Conservation (phyloP, 2,113 vertebrate species). For the Corythoichthys haematopterus region DNA sequence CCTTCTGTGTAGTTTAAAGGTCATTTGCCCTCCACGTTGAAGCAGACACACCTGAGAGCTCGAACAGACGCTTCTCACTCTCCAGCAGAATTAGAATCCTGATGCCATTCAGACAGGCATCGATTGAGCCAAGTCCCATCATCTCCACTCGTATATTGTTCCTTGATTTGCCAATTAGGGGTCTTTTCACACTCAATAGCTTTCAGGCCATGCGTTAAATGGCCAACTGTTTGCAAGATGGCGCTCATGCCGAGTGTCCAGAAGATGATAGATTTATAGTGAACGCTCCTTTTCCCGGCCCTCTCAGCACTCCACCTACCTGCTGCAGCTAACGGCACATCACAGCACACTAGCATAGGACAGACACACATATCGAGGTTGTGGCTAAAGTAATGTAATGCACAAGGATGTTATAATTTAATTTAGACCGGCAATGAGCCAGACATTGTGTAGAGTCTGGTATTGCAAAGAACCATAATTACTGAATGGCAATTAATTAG, state of each 20-base stretch:
- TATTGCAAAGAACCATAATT: too few species aligned
- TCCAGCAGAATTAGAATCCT: not conserved
- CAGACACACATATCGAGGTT: too few species aligned
- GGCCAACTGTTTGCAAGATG: conserved; percentile 1
- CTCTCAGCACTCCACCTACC: not conserved
- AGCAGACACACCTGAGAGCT: conserved; percentile 10
- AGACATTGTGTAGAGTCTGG: too few species aligned
- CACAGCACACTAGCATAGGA: not conserved
- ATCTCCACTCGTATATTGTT: conserved; percentile 17
- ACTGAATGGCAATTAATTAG: too few species aligned
- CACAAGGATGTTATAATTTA: too few species aligned
- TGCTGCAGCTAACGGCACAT: not conserved
- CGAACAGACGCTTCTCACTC: not conserved
- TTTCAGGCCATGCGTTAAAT: conserved; percentile 36
- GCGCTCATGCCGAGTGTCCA: conserved; percentile 9
- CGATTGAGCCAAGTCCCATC: conserved; percentile 12
- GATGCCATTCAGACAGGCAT: not conserved
- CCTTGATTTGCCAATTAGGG: conserved; percentile 17
- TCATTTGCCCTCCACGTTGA: conserved; percentile 21
- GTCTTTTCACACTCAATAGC: conserved; percentile 39
- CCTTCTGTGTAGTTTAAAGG: conserved; percentile 44
- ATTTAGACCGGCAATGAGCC: too few species aligned
- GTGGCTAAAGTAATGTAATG: too few species aligned
- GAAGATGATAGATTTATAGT: conserved; percentile 2
- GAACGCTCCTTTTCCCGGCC: not conserved